Conservation (phyloP, 2,797 vertebrate genomes). For the Pipistrellus pipistrellus region DNA sequence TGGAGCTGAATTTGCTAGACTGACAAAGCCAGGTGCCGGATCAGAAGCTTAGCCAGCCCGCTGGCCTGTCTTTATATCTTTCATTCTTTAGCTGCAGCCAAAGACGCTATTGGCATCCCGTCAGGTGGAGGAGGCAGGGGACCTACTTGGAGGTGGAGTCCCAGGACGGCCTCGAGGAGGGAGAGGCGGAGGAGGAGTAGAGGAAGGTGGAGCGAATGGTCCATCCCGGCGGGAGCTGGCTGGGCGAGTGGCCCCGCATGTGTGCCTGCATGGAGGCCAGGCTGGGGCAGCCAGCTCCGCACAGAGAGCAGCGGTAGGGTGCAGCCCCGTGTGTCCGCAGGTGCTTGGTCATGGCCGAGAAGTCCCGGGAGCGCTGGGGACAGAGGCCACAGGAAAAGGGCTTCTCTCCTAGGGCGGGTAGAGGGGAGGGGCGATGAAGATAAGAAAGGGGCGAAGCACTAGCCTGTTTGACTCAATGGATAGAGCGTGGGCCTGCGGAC, state of each 20-base stretch:
- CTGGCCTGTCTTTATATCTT: background rate
- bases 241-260: constrained; percentile 90
- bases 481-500: no score
- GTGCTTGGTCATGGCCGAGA: constrained; percentile 95
- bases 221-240: constrained; percentile 93
- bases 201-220: constrained; percentile 92
- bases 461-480: no score
- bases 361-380: constrained; percentile 93
- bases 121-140: constrained; percentile 64
- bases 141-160: constrained; percentile 20
- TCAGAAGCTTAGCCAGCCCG: background rate
- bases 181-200: constrained; percentile 87
- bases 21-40: background rate
- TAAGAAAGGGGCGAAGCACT: background rate
- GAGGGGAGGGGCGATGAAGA: constrained; percentile 30
- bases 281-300: constrained; percentile 92
- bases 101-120: background rate
- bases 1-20: background rate
- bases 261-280: constrained; percentile 93
- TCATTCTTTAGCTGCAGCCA: constrained; percentile 3
- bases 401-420: constrained; percentile 89
- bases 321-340: constrained; percentile 93
- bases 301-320: constrained; percentile 93
- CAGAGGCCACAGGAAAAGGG: constrained; percentile 93
- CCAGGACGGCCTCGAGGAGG: constrained; percentile 42